Conservation (phyloP, 2,888 invertebrate species). For the Ochropacha duplaris region DNA sequence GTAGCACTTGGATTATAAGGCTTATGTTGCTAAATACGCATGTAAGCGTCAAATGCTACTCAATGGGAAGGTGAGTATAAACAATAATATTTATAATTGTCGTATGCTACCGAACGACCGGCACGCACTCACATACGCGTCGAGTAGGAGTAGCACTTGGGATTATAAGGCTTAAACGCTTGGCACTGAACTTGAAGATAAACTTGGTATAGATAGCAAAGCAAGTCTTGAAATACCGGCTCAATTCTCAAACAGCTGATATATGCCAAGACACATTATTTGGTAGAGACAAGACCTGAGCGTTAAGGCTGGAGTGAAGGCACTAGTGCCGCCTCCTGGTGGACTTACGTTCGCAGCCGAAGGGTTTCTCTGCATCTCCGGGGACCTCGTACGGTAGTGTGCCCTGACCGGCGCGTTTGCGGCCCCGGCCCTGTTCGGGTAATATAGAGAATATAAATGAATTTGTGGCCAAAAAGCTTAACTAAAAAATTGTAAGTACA, state of each 20-base stretch:
- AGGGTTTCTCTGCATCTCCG: slow-evolving; percentile 93
- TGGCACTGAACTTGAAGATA: too few species aligned
- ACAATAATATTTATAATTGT: too few species aligned
- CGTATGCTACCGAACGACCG: too few species aligned
- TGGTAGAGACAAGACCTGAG: slow-evolving; percentile 37
- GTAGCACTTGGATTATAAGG: too few species aligned
- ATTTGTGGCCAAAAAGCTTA: not conserved
- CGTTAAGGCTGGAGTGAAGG: slow-evolving; percentile 19
- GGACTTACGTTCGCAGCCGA: slow-evolving; percentile 95
- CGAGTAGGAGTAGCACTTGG: too few species aligned
- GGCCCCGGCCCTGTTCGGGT: slow-evolving; percentile 71
- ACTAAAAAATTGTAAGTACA: too few species aligned
- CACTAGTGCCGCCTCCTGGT: slow-evolving; percentile 66
- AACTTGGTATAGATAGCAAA: not conserved
- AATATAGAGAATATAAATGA: not conserved
- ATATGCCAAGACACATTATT: slow-evolving; percentile 10
- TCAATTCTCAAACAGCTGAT: not conserved
- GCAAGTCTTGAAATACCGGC: not conserved
- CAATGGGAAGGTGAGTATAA: too few species aligned
- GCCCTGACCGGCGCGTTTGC: slow-evolving; percentile 76
- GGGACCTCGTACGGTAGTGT: slow-evolving; percentile 84
- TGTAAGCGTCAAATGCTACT: too few species aligned
- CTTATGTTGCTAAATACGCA: too few species aligned
- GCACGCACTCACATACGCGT: too few species aligned
- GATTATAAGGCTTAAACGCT: too few species aligned